Conservation (phyloP, 2,888 invertebrate genomes). For the Xestia c-nigrum region DNA sequence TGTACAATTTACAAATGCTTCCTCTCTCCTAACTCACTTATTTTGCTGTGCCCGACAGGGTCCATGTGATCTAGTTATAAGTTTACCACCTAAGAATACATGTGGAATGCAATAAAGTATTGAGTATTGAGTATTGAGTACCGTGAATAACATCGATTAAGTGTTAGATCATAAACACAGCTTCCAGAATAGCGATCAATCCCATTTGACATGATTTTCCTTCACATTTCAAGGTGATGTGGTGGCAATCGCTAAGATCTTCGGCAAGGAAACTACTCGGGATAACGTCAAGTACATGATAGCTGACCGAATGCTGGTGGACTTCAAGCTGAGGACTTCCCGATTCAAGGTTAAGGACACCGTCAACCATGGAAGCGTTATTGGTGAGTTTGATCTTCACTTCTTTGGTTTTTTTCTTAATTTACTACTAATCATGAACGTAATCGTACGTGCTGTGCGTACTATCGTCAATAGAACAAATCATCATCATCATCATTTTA, state of each 20-base stretch:
- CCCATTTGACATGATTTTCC: neutral
- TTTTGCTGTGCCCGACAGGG: too few species aligned
- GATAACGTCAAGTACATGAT: conserved; percentile 92
- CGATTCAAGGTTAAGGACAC: conserved; percentile 93
- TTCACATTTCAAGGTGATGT: conserved; percentile 91
- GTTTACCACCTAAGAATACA: too few species aligned
- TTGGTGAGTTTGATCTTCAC: conserved; percentile 89
- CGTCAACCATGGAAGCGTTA: conserved; percentile 94
- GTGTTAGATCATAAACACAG: neutral
- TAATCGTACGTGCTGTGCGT: neutral
- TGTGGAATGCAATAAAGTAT: too few species aligned
- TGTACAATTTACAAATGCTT: too few species aligned
- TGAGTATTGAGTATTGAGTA: too few species aligned
- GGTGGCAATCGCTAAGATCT: conserved; percentile 93
- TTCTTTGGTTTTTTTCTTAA: neutral
- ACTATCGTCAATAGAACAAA: neutral
- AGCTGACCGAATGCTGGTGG: conserved; percentile 92
- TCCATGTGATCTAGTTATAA: too few species aligned
- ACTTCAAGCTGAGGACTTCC: conserved; percentile 93
- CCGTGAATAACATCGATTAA: neutral
- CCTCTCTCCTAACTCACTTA: too few species aligned
- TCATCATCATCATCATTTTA: too few species aligned
- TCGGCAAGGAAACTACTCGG: conserved; percentile 92
- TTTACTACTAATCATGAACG: neutral
- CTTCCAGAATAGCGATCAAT: neutral